Evolutionary conservation across 2,797 vertebrate species (phyloP), one percentile per base, ranked within the genome.

Genomic region (Gallinago solitaria): DNA sequence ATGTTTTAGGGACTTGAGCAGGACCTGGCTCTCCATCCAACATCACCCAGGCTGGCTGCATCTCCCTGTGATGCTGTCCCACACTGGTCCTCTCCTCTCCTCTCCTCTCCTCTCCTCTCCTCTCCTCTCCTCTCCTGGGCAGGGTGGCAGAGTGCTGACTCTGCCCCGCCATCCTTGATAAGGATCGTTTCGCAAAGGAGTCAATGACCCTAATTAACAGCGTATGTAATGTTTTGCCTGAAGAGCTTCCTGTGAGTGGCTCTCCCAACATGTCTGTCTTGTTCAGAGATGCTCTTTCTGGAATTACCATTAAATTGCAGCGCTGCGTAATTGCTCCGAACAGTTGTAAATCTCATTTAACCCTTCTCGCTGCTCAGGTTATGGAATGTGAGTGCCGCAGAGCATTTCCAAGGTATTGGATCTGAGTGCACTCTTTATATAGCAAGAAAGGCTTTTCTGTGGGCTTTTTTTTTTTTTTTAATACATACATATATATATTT

Each of bases 181-280:
- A 96, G 93, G 37, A 93, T 96, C 93, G 6, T 39, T 93, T 19
- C 0, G 7, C 53, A 51, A 70, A 93, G 89, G 84, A 96, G 91
- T 93, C 95, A 93, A 76, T 96, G 95, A 95, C 96, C 94, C 96
- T 94, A 89, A 94, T 96, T 96, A 95, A 81, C 65, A 91, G 89
- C 41, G 8, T 84, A 51, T 86, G 87, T 93, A 90, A 96, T 93
- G 95, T 95, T 96, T 97, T 90, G 95, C 96, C 96, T 89, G 80
- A 84, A 95, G 95, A 96, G 93, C 83, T 95, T 96, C 96, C 96
- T 95, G 96, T 64, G 83, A 93, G 56, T 48, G 86, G 93, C 92
- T 97, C 91, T 96, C 93, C 94, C 83, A 57, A 90, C 94, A 65
- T 75, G 94, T 59, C 96, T 95, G 87, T 95, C 94, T 87, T 96